Percentiles rank a stretch among this genome's conserved stretches.
Evolutionary conservation across 2,888 invertebrate genomes (phyloP).

Genomic region (Macrophya annulata): DNA sequence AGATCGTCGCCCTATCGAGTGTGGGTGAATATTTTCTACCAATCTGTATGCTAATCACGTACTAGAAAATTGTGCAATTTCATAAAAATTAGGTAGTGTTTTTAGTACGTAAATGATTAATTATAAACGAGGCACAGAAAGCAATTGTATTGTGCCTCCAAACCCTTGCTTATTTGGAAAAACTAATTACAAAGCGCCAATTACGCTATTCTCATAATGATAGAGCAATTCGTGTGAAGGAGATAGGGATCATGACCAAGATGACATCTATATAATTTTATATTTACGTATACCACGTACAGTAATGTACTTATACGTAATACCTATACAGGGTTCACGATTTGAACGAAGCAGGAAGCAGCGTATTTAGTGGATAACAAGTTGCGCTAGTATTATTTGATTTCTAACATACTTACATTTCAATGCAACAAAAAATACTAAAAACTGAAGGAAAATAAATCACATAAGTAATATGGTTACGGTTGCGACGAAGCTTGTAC

Average conservation of each 20-base stretch:
- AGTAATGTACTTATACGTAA: not conserved
- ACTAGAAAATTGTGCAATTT: conserved; percentile 25
- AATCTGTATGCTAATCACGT: conserved; percentile 5
- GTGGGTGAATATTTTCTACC: conserved; percentile 19
- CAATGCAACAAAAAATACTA: conserved; percentile 4
- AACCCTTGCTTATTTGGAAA: not conserved
- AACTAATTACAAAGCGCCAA: conserved; percentile 19
- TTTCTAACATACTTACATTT: conserved; percentile 29
- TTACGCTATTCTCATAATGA: not conserved
- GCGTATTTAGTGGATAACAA: conserved; percentile 2
- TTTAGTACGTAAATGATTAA: not conserved
- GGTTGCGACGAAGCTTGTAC: conserved; percentile 45
- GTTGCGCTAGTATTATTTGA: conserved; percentile 36
- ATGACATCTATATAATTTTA: not conserved
- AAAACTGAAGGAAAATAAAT: not conserved
- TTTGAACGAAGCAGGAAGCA: not conserved
- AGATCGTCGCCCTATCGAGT: not conserved
- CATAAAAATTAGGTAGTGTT: conserved; percentile 7
- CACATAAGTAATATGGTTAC: conserved; percentile 24
- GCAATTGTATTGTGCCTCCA: conserved; percentile 5
- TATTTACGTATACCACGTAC: not conserved
- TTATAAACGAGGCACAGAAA: not conserved
- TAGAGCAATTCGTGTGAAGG: not conserved
- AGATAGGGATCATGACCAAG: not conserved
- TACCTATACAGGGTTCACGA: not conserved